Evolutionary conservation across 2,797 vertebrate genomes (phyloP).

Genomic region (Hemitrygon akajei): DNA sequence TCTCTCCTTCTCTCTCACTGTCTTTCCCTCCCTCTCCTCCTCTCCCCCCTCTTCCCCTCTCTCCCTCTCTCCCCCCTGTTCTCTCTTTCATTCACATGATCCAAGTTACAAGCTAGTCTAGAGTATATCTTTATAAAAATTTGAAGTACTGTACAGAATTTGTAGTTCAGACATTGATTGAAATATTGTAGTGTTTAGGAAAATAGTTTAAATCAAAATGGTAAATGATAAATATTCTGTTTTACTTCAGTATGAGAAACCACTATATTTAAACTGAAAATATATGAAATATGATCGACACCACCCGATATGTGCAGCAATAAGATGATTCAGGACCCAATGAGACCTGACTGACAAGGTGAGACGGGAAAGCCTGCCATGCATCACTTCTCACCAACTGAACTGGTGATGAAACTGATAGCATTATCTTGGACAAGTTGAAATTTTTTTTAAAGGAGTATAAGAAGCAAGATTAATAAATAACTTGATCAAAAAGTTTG

Average conservation of each 20-base stretch:
- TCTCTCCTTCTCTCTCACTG: too few relatives aligned
- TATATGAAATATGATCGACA: neutral
- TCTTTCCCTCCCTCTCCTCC: too few relatives aligned
- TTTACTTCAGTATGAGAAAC: neutral
- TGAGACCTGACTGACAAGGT: neutral
- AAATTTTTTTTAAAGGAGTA: neutral
- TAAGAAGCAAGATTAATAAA: slow-evolving; percentile 21
- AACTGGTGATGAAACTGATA: neutral
- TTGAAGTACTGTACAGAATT: neutral
- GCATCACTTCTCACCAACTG: neutral
- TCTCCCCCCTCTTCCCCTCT: too few relatives aligned
- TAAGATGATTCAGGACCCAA: neutral
- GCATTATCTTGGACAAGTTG: neutral
- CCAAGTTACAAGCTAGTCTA: neutral
- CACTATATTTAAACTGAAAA: neutral
- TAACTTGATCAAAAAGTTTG: slow-evolving; percentile 2
- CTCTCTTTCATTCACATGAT: too few relatives aligned
- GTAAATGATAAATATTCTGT: neutral
- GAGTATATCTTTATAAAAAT: neutral
- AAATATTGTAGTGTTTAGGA: neutral
- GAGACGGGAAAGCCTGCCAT: neutral
- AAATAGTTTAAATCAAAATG: neutral
- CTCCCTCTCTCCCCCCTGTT: too few relatives aligned
- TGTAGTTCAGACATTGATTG: neutral
- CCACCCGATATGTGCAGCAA: neutral